A percentile compares a stretch with the other conserved stretches of the same genome.
phyloP scores from a whole-genome alignment of 2,888 invertebrate genomes.

The Drosophila mulleri region DNA sequence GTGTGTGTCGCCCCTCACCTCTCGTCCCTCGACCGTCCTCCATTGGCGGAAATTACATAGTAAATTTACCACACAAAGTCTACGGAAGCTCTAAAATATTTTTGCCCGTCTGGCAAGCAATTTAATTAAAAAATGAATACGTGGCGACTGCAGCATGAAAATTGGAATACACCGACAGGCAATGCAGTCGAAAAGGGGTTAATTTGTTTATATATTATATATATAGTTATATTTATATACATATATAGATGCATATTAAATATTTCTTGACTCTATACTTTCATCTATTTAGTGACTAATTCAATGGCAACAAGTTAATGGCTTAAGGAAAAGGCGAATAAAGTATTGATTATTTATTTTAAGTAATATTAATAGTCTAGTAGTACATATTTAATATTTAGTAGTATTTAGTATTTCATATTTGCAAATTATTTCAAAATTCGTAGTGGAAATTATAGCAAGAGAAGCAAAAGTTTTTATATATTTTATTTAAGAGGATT shows the following conservation, averaged over 20 bases:
- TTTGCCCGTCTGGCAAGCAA: slow-evolving; percentile 35
- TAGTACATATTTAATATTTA: too few relatives aligned
- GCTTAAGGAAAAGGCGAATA: too few relatives aligned
- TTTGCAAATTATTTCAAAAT: too few relatives aligned
- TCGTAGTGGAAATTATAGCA: too few relatives aligned
- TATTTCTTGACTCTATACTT: background rate
- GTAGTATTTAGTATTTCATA: too few relatives aligned
- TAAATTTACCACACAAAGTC: slow-evolving; percentile 75
- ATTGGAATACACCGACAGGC: background rate
- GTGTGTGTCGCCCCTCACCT: slow-evolving; percentile 51
- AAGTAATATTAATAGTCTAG: too few relatives aligned
- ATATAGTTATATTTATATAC: background rate
- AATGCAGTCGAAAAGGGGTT: slow-evolving; percentile 4
- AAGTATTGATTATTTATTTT: too few relatives aligned
- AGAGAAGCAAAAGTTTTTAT: too few relatives aligned
- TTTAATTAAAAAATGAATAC: slow-evolving; percentile 57
- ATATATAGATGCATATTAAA: background rate
- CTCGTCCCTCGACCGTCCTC: background rate
- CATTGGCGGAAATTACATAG: slow-evolving; percentile 68
- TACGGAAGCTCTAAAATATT: slow-evolving; percentile 44
- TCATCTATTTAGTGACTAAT: background rate
- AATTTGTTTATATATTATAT: background rate
- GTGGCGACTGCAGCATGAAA: slow-evolving; percentile 17
- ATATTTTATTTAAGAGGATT: too few relatives aligned
- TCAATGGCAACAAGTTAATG: background rate